These are phyloP conservation scores for Cheilosia soror DNA, from an alignment of 2,888 invertebrate species.

Conservation along the genomic window DNA sequence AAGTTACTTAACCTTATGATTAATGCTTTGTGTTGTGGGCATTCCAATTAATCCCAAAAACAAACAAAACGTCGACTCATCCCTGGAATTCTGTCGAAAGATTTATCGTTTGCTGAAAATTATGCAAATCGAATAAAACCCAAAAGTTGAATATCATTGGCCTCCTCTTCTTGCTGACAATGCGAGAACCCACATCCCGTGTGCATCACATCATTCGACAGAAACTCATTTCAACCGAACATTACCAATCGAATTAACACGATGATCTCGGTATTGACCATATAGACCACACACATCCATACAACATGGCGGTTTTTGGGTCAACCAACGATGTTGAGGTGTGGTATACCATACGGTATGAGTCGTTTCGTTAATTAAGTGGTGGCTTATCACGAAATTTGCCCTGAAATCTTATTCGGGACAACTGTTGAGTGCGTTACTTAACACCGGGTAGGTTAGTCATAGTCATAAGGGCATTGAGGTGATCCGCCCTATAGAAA, in stretches of 20 bases:
- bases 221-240: constrained; percentile 34
- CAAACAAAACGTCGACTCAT: constrained; percentile 24
- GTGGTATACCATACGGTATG: constrained; percentile 1
- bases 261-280: constrained; percentile 43
- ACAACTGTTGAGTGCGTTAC: constrained; percentile 21
- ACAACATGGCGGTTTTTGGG: constrained; percentile 25
- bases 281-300: constrained; percentile 6
- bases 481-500: constrained; percentile 33
- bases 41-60: constrained; percentile 5
- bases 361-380: constrained; percentile 19
- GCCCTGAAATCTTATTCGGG: constrained; percentile 2
- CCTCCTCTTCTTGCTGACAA: not conserved
- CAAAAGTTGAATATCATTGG: constrained; percentile 7
- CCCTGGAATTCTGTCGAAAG: constrained; percentile 22
- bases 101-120: constrained; percentile 22
- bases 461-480: constrained; percentile 28
- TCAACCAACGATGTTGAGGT: constrained; percentile 23
- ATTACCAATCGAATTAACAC: constrained; percentile 47
- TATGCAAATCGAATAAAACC: constrained; percentile 59
- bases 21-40: not conserved
- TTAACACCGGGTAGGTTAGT: constrained; percentile 2
- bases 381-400: not conserved
- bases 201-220: constrained; percentile 17
- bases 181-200: constrained; percentile 13
- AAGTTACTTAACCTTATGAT: constrained; percentile 24